Base-by-base conservation (phyloP, 2,113 vertebrate genomes). In the Fregata magnificens region DNA sequence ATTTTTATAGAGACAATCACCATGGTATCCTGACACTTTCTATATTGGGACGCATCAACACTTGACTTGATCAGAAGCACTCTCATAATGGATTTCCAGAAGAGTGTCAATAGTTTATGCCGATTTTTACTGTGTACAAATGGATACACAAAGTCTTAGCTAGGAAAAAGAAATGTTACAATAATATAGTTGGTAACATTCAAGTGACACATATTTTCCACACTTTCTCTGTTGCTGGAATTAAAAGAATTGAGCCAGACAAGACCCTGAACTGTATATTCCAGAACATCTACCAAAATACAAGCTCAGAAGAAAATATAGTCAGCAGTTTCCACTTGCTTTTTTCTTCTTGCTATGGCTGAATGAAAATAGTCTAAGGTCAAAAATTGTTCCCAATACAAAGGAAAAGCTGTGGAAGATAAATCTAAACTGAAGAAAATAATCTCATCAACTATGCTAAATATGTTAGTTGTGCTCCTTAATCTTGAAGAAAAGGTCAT, bases 1-100 rank as follows among this genome's bases (percentile, higher is more conserved):
- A 91, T 93, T 96, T 95, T 96, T 95, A 93, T 66, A 90, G 84
- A 95, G 65, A 88, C 40, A 77, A 91, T 94, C 84, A 94, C 89
- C 93, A 95, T 95, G 74, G 93, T 58, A 94, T 80, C 73, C 82
- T 24, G 91, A 71, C 61, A 79, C 52, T 76, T 95, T 82, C 91
- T 97, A 89, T 95, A 85, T 24, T 87, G 50, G 53, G 58, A 91
- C 24, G 58, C 31, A 77, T 87, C 53, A 93, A 58, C 78, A 88
- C 24, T 87, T 92, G 65, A 36, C 32, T 96, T 93, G 62, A 95
- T 95, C 66, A 91, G 49, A 71, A 94, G 78, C 71, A 86, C 13
- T 72, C 58, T 80, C 90, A 73, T 63, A 83, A 84, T 59, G 53
- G 49, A 73, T 95, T 91, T 94, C 26, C 45, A 88, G 42, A 66